phyloP scores from a whole-genome alignment of 2,797 vertebrate genomes.

The Tadarida brasiliensis region DNA sequence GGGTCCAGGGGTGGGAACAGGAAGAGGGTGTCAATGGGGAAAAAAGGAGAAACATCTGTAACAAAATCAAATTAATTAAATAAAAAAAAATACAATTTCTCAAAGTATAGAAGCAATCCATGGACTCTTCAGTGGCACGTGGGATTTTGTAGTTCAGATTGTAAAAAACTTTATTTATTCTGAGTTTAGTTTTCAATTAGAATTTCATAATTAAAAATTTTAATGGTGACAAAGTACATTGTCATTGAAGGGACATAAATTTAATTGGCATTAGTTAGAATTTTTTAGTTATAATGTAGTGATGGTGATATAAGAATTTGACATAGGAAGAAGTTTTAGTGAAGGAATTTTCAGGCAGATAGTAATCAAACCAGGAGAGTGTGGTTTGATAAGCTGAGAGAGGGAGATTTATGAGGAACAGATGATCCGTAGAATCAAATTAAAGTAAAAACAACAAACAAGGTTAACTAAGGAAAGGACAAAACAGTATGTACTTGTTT shows the following conservation, averaged over 20 bases:
- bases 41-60: no score
- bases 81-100: neutral
- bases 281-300: neutral
- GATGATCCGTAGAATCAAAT: neutral
- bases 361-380: neutral
- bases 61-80: no score
- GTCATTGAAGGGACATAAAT: neutral
- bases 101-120: constrained; percentile 53
- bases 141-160: neutral
- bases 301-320: neutral
- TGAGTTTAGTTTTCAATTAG: constrained; percentile 47
- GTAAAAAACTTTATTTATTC: constrained; percentile 19
- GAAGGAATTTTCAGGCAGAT: constrained; percentile 30
- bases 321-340: constrained; percentile 28
- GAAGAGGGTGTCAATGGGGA: no score
- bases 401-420: neutral
- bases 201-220: neutral
- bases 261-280: constrained; percentile 9
- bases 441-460: neutral
- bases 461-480: neutral
- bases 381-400: neutral
- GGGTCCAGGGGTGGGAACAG: no score
- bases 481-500: neutral
- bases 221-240: constrained; percentile 30
- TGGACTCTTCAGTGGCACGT: constrained; percentile 58